phyloP scores from a whole-genome alignment of 1,140 invertebrate genomes.

The Liolophura sinensis region DNA sequence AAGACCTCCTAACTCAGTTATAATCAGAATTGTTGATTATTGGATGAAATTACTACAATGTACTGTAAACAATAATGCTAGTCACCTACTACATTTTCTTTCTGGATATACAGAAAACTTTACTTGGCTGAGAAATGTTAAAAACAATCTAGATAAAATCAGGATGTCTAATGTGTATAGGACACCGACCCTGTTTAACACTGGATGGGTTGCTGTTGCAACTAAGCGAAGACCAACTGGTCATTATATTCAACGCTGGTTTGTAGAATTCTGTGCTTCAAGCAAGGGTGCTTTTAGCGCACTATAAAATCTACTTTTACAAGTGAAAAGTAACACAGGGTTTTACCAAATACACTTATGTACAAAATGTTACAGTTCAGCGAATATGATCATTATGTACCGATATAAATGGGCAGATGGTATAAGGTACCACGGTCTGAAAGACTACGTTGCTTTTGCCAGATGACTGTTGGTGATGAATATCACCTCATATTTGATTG shows the following conservation, averaged over 20 bases:
- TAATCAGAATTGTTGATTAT: constrained; percentile 13
- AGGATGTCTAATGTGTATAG: constrained; percentile 3
- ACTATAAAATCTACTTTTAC: background rate
- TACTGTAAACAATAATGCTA: background rate
- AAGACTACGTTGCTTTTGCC: no score
- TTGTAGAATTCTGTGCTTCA: constrained; percentile 1
- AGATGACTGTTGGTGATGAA: no score
- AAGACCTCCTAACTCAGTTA: background rate
- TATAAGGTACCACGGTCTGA: no score
- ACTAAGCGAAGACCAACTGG: background rate
- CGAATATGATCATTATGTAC: constrained; percentile 5
- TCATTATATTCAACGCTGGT: constrained; percentile 9
- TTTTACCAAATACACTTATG: background rate
- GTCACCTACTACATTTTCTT: background rate
- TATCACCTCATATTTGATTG: no score
- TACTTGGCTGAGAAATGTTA: constrained; percentile 8
- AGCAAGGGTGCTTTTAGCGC: constrained; percentile 4
- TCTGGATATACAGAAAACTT: background rate
- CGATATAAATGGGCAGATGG: constrained; percentile 12
- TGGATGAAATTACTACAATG: constrained; percentile 3
- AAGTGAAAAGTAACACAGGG: background rate
- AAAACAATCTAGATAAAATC: constrained; percentile 5
- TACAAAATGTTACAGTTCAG: constrained; percentile 3
- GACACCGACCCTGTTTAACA: background rate
- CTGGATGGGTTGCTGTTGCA: background rate